These are phyloP conservation scores for Malurus alboscapulatus DNA, from an alignment of 2,113 vertebrate species.

Conservation along the genomic window DNA sequence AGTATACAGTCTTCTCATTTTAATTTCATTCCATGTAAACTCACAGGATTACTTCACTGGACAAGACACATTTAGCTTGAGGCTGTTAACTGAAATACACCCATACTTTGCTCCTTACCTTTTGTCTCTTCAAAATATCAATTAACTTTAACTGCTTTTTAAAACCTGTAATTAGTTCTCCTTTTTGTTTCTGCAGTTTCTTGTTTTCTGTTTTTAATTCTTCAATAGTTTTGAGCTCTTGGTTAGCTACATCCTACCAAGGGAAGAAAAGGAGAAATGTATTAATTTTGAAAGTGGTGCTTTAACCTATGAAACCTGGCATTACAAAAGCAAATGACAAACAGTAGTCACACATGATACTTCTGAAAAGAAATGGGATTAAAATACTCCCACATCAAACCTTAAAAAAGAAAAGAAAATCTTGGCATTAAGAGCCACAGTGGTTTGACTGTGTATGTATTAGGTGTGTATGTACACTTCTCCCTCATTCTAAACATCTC, in stretches of 20 bases:
- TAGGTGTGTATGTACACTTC: background rate
- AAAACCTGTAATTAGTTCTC: constrained; percentile 87
- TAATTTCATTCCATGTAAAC: background rate
- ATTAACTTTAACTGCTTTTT: constrained; percentile 95
- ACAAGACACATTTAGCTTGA: background rate
- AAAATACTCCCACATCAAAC: background rate
- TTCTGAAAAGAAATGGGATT: background rate
- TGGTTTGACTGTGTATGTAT: background rate
- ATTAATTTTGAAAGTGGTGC: background rate
- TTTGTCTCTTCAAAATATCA: constrained; percentile 93
- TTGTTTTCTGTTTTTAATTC: constrained; percentile 87
- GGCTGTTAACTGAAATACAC: background rate
- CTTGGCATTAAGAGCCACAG: background rate
- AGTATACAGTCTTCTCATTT: background rate
- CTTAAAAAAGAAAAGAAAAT: background rate
- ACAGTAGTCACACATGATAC: background rate
- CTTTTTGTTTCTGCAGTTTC: constrained; percentile 91
- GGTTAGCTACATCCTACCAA: constrained; percentile 79
- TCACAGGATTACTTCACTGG: background rate
- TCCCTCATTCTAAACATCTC: background rate
- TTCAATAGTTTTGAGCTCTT: constrained; percentile 87
- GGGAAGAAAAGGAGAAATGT: background rate
- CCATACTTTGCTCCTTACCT: constrained; percentile 72
- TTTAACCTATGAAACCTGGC: background rate
- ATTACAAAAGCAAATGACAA: background rate